Percentiles rank a stretch among this genome's conserved stretches.
Conservation (phyloP, 2,113 vertebrate genomes). For the Petroica traversi region DNA sequence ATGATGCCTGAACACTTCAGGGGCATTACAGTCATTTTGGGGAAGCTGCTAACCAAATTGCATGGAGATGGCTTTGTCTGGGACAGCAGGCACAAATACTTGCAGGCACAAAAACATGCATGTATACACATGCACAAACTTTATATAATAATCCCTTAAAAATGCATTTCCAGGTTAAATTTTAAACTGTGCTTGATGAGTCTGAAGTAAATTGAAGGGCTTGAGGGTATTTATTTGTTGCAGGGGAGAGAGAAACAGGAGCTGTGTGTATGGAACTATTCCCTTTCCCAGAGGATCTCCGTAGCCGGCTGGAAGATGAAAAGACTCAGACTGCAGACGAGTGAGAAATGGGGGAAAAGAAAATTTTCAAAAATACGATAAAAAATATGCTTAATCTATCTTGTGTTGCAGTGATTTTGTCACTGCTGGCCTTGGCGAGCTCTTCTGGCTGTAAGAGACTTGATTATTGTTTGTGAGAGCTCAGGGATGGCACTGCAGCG, state of each 20-base stretch:
- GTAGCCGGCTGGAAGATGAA: not conserved
- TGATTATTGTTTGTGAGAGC: not conserved
- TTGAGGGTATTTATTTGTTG: conserved; percentile 19
- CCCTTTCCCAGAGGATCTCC: conserved; percentile 9
- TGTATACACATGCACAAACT: not conserved
- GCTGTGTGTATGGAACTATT: not conserved
- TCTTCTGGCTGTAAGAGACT: not conserved
- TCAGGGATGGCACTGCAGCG: not conserved
- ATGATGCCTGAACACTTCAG: conserved; percentile 31
- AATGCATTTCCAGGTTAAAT: not conserved
- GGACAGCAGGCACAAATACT: not conserved
- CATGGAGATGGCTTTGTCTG: not conserved
- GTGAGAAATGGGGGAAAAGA: not conserved
- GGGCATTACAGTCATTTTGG: not conserved
- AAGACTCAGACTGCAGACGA: not conserved
- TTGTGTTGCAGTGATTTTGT: not conserved
- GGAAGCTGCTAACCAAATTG: conserved; percentile 16
- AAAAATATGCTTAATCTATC: not conserved
- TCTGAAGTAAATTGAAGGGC: not conserved
- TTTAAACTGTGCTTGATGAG: not conserved
- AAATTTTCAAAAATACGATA: not conserved
- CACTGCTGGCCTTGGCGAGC: not conserved
- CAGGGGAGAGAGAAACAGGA: not conserved
- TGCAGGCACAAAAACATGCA: not conserved
- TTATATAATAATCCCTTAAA: not conserved